phyloP scores from a whole-genome alignment of 2,888 invertebrate genomes.

The Tinea pellionella region DNA sequence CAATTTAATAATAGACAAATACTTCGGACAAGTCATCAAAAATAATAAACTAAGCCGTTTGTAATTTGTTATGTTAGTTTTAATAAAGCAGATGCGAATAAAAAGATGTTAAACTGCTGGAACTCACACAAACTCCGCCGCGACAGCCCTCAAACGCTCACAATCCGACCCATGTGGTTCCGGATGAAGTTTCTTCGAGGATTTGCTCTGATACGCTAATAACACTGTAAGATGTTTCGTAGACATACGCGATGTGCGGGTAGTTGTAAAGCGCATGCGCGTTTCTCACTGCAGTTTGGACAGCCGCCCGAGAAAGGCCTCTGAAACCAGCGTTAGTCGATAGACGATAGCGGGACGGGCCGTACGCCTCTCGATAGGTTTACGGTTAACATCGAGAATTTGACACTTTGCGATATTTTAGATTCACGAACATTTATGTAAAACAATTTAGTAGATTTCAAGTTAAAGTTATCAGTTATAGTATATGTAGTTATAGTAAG shows the following conservation, averaged over 20 bases:
- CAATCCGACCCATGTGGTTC: constrained; percentile 16
- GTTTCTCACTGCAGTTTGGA: constrained; percentile 47
- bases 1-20: too few species aligned
- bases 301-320: constrained; percentile 37
- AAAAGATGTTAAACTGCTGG: constrained; percentile 13
- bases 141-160: constrained; percentile 13
- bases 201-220: constrained; percentile 17
- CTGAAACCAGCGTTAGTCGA: constrained; percentile 45
- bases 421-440: neutral
- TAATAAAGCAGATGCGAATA: neutral
- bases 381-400: neutral
- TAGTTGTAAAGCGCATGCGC: constrained; percentile 56
- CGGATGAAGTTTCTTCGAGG: constrained; percentile 15
- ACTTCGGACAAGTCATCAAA: too few species aligned
- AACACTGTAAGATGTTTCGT: constrained; percentile 28
- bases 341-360: constrained; percentile 32
- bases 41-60: neutral
- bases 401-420: neutral
- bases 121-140: constrained; percentile 13
- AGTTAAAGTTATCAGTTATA: neutral
- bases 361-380: constrained; percentile 22
- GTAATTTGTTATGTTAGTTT: neutral
- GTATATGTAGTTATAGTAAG: neutral
- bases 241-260: constrained; percentile 25
- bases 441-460: neutral